Conservation (phyloP, 2,113 vertebrate species). For the Chaenogobius annularis region DNA sequence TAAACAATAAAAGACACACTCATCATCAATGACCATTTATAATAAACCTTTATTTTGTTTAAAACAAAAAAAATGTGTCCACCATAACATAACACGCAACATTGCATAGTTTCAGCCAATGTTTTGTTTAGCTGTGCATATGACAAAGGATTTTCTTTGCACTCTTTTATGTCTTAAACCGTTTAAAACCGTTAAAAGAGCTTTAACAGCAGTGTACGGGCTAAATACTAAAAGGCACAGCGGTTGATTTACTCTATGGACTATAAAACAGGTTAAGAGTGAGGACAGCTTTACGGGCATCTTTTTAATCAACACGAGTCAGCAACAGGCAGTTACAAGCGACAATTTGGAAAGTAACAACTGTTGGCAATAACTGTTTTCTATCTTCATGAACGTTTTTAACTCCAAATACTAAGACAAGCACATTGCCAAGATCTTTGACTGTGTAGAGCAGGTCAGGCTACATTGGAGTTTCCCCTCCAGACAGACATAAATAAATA, state of each 20-base stretch:
- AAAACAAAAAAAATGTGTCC: too few species aligned
- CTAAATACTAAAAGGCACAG: constrained; percentile 12
- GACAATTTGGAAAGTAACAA: background rate
- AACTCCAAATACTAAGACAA: background rate
- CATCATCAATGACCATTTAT: background rate
- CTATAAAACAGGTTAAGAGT: background rate
- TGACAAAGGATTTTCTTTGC: too few species aligned
- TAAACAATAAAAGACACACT: background rate
- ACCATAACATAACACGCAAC: background rate
- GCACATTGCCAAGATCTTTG: constrained; percentile 21
- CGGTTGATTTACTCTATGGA: constrained; percentile 11
- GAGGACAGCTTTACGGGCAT: background rate
- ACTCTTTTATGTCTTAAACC: too few species aligned
- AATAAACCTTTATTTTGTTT: background rate
- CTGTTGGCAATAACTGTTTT: background rate
- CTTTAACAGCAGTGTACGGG: constrained; percentile 16
- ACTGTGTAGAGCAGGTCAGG: constrained; percentile 57
- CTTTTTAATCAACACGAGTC: background rate
- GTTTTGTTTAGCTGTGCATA: background rate
- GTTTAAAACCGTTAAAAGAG: constrained; percentile 2
- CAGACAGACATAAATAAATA: constrained; percentile 54
- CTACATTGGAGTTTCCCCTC: constrained; percentile 57
- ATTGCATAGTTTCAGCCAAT: background rate
- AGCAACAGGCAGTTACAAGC: background rate
- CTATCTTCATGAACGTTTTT: background rate